phyloP scores from a whole-genome alignment of 1,140 invertebrate genomes.

The Thereuonema tuberculata region DNA sequence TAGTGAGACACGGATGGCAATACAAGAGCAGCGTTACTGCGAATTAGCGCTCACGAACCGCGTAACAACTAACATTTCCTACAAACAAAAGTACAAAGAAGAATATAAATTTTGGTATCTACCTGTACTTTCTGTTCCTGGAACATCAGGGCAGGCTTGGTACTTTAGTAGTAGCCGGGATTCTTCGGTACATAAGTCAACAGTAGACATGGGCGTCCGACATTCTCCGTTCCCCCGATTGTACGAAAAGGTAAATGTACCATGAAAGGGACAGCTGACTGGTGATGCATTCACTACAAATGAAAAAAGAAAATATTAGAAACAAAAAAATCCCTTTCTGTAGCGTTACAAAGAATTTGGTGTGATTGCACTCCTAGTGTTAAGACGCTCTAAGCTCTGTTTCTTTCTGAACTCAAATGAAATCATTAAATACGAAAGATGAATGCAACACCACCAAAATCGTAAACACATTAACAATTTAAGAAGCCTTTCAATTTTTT shows the following conservation, averaged over 20 bases:
- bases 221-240: conserved; percentile 8
- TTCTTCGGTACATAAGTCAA: conserved; percentile 12
- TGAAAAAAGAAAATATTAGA: not conserved
- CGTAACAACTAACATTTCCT: not conserved
- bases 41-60: not conserved
- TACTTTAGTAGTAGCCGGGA: conserved; percentile 2
- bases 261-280: conserved; percentile 6
- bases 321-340: too few species aligned
- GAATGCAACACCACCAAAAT: too few species aligned
- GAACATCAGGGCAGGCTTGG: conserved; percentile 11
- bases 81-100: not conserved
- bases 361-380: too few species aligned
- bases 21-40: too few species aligned
- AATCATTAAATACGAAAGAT: too few species aligned
- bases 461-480: too few species aligned
- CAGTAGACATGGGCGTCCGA: conserved; percentile 1
- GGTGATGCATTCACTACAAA: conserved; percentile 4
- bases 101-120: not conserved
- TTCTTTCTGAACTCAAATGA: too few species aligned
- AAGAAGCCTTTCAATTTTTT: too few species aligned
- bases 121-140: conserved; percentile 9
- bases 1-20: too few species aligned
- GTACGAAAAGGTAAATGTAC: conserved; percentile 14
- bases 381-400: too few species aligned
- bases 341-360: too few species aligned